Evolutionary conservation across 2,113 vertebrate species (phyloP).

Genomic region (Elephantulus edwardii): DNA sequence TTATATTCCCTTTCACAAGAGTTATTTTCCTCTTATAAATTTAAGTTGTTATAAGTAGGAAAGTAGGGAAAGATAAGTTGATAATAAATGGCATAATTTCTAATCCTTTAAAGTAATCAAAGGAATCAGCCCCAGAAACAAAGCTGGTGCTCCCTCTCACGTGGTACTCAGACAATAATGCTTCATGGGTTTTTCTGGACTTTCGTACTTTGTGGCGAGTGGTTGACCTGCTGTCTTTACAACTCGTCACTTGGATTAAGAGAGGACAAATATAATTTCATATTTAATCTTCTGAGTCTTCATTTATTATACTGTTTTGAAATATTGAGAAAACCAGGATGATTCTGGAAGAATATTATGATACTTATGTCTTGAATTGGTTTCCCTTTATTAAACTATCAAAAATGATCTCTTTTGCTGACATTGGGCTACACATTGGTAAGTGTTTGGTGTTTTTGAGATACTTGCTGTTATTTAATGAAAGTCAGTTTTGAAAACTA

Average conservation of each 20-base stretch:
- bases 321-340: neutral
- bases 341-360: constrained; percentile 61
- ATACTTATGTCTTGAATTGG: constrained; percentile 63
- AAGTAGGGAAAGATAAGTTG: constrained; percentile 17
- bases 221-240: neutral
- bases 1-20: neutral
- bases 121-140: neutral
- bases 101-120: neutral
- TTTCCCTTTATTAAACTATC: constrained; percentile 85
- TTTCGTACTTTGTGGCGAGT: neutral
- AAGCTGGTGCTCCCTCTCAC: neutral
- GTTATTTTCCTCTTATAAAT: neutral
- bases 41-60: constrained; percentile 5
- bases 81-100: constrained; percentile 1
- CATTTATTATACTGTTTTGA: constrained; percentile 32
- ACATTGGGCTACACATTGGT: constrained; percentile 89
- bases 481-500: constrained; percentile 36
- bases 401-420: constrained; percentile 88
- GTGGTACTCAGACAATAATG: neutral
- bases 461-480: constrained; percentile 77
- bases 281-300: constrained; percentile 12
- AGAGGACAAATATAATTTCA: neutral
- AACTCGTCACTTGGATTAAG: neutral
- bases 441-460: constrained; percentile 85
- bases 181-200: neutral